Conservation (phyloP, 2,888 invertebrate species). For the Sylvicola fuscatus region DNA sequence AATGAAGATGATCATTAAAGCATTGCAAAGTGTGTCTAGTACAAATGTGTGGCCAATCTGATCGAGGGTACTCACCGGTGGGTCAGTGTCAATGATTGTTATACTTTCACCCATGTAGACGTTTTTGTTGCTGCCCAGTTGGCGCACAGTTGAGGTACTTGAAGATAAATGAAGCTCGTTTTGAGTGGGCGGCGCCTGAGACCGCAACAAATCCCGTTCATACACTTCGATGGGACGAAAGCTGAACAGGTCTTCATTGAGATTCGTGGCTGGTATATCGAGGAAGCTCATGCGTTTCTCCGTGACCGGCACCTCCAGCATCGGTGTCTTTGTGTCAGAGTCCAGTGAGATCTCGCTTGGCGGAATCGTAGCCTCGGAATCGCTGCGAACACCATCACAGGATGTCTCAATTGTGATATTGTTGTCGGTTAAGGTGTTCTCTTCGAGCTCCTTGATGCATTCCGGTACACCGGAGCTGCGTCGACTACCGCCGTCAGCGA, state of each 20-base stretch:
- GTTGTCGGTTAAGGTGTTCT: slow-evolving; percentile 9
- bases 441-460: slow-evolving; percentile 14
- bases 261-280: background rate
- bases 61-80: slow-evolving; percentile 22
- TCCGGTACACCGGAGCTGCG: slow-evolving; percentile 34
- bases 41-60: no score
- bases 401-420: background rate
- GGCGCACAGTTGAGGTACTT: background rate
- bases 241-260: slow-evolving; percentile 17
- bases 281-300: background rate
- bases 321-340: slow-evolving; percentile 13
- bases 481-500: slow-evolving; percentile 60
- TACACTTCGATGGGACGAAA: slow-evolving; percentile 23
- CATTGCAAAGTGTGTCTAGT: no score
- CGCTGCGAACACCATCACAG: slow-evolving; percentile 1
- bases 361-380: slow-evolving; percentile 10
- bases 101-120: slow-evolving; percentile 32
- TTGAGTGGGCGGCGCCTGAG: slow-evolving; percentile 10
- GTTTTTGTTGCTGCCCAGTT: slow-evolving; percentile 8
- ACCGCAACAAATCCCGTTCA: slow-evolving; percentile 21
- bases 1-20: no score
- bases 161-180: slow-evolving; percentile 4
- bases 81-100: slow-evolving; percentile 43
- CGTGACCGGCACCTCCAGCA: slow-evolving; percentile 17
- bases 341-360: slow-evolving; percentile 9